These are phyloP conservation scores for Lasioglossum albipes DNA, from an alignment of 1,140 invertebrate species.

Conservation along the genomic window DNA sequence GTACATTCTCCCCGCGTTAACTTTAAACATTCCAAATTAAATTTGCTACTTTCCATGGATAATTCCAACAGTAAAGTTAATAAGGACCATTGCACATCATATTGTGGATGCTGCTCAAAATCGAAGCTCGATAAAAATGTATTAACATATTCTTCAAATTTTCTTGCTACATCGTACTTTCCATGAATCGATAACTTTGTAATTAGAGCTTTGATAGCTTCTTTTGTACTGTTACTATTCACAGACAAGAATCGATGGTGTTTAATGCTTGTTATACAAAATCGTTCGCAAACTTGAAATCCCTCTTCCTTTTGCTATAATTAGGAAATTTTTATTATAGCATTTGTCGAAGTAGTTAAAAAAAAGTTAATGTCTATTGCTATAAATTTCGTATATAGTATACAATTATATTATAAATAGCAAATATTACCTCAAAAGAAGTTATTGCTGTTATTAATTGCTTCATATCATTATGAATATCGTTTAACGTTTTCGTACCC, in stretches of 20 bases:
- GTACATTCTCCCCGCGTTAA: conserved; percentile 50
- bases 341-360: neutral
- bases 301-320: conserved; percentile 74
- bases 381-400: neutral
- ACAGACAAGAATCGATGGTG: conserved; percentile 77
- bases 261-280: conserved; percentile 77
- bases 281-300: conserved; percentile 76
- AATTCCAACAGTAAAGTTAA: conserved; percentile 74
- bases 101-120: conserved; percentile 77
- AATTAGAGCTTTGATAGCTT: conserved; percentile 70
- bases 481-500: conserved; percentile 72
- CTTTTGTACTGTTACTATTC: conserved; percentile 73
- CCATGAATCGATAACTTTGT: conserved; percentile 78
- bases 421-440: conserved; percentile 71
- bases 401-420: conserved; percentile 2
- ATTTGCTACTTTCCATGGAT: conserved; percentile 72
- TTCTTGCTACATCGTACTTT: conserved; percentile 76
- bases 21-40: conserved; percentile 61
- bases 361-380: neutral
- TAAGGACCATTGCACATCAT: conserved; percentile 77
- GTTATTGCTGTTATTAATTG: conserved; percentile 73
- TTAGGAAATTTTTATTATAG: conserved; percentile 2
- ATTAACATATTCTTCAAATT: conserved; percentile 72
- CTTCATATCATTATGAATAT: conserved; percentile 75
- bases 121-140: conserved; percentile 74